phyloP scores from a whole-genome alignment of 2,113 vertebrate genomes.

The Notiomystis cincta region DNA sequence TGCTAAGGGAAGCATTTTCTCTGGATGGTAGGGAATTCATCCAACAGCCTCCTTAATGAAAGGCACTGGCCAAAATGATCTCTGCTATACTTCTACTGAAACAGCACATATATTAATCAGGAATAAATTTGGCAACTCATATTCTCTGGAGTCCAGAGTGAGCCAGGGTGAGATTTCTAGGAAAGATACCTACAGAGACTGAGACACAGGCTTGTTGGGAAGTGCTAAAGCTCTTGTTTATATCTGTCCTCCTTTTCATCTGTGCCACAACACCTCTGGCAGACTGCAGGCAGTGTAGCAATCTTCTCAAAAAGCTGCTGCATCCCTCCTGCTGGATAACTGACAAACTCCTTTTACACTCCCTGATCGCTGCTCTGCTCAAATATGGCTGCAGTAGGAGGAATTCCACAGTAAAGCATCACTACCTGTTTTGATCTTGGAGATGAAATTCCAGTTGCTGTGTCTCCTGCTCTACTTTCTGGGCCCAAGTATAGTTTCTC shows the following conservation, averaged over 20 bases:
- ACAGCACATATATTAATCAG: neutral
- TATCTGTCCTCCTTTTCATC: neutral
- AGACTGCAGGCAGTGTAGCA: neutral
- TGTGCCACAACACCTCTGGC: neutral
- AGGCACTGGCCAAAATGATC: neutral
- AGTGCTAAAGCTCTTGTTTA: neutral
- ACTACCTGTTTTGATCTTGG: constrained; percentile 83
- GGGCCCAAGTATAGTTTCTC: constrained; percentile 79
- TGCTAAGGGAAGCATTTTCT: neutral
- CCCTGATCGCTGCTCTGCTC: neutral
- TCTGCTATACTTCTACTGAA: neutral
- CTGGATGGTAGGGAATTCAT: neutral
- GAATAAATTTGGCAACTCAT: neutral
- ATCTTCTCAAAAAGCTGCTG: neutral
- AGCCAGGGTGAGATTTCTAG: neutral
- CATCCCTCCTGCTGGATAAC: neutral
- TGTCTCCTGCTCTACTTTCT: constrained; percentile 72
- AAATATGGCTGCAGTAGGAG: neutral
- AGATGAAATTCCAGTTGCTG: constrained; percentile 76
- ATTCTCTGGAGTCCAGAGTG: neutral
- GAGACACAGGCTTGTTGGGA: neutral
- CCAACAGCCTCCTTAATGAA: neutral
- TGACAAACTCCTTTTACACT: neutral
- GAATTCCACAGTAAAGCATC: neutral
- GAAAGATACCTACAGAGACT: neutral